Percentiles rank a stretch among this genome's conserved stretches.
Conservation (phyloP, 1,140 invertebrate genomes). For the Druon quercuslanigerum region DNA sequence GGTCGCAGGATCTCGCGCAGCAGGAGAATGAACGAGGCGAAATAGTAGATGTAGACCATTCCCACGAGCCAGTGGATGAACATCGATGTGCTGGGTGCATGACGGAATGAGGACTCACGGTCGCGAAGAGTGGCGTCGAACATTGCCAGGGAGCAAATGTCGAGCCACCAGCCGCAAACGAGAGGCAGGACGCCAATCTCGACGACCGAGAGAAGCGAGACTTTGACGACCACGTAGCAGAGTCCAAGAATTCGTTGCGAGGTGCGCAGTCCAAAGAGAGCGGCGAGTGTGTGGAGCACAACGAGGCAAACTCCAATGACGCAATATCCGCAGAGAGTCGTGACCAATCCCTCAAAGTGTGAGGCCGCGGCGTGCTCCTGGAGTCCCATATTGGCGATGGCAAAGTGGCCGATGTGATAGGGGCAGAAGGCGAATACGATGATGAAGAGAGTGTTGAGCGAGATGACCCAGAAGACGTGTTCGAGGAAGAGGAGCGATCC, state of each 20-base stretch:
- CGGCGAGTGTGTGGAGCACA: constrained; percentile 86
- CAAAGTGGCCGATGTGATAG: constrained; percentile 94
- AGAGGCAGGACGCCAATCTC: constrained; percentile 98
- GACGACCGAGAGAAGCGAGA: constrained; percentile 92
- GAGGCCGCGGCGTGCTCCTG: constrained; percentile 84
- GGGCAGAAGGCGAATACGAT: constrained; percentile 96
- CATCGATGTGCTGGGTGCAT: constrained; percentile 95
- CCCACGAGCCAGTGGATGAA: constrained; percentile 99
- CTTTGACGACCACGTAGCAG: constrained; percentile 98
- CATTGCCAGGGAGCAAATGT: constrained; percentile 96
- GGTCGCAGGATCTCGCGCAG: constrained; percentile 95
- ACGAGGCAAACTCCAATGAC: constrained; percentile 91
- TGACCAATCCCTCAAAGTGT: constrained; percentile 95
- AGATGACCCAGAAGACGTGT: constrained; percentile 99
- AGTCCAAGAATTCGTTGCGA: constrained; percentile 92
- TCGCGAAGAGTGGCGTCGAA: constrained; percentile 95
- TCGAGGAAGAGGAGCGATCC: constrained; percentile 98
- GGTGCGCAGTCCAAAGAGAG: constrained; percentile 85
- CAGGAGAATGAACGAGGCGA: constrained; percentile 96
- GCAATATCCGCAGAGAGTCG: constrained; percentile 95
- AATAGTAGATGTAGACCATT: constrained; percentile 99
- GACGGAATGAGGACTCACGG: constrained; percentile 89
- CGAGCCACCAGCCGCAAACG: constrained; percentile 99
- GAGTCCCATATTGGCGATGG: constrained; percentile 85
- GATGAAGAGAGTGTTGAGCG: constrained; percentile 97